phyloP scores from a whole-genome alignment of 2,888 invertebrate genomes.

The Hyalella azteca region DNA sequence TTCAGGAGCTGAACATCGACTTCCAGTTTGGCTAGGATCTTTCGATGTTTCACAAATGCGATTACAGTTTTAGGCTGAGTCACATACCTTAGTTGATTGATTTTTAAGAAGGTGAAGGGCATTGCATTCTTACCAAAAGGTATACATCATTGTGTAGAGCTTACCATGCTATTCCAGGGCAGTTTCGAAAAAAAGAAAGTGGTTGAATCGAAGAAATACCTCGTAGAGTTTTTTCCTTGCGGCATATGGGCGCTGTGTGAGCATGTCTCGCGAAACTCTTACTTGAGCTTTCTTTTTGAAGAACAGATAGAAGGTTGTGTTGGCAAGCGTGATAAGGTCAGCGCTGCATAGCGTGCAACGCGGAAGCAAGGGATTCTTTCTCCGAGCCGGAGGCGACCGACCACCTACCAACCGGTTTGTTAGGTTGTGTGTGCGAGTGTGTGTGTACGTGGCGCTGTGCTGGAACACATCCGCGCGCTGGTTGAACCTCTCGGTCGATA shows the following conservation, averaged over 20 bases:
- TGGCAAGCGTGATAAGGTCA: background rate
- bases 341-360: constrained; percentile 10
- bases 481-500: constrained; percentile 29
- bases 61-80: too few relatives aligned
- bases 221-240: too few relatives aligned
- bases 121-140: too few relatives aligned
- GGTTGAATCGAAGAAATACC: too few relatives aligned
- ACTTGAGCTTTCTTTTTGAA: background rate
- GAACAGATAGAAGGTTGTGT: background rate
- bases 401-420: background rate
- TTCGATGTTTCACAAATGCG: too few relatives aligned
- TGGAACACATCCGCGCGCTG: constrained; percentile 3
- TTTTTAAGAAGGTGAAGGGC: constrained; percentile 14
- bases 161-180: too few relatives aligned
- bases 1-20: too few relatives aligned
- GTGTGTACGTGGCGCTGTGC: constrained; percentile 10
- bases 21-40: too few relatives aligned
- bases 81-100: too few relatives aligned
- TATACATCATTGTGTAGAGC: too few relatives aligned
- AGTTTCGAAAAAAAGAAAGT: constrained; percentile 17
- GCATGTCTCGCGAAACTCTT: too few relatives aligned
- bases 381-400: background rate
- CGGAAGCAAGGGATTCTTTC: constrained; percentile 17
- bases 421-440: background rate
- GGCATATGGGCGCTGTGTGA: too few relatives aligned